These are phyloP conservation scores for Yponomeuta cagnagella DNA, from an alignment of 2,888 invertebrate genomes.

Conservation along the genomic window DNA sequence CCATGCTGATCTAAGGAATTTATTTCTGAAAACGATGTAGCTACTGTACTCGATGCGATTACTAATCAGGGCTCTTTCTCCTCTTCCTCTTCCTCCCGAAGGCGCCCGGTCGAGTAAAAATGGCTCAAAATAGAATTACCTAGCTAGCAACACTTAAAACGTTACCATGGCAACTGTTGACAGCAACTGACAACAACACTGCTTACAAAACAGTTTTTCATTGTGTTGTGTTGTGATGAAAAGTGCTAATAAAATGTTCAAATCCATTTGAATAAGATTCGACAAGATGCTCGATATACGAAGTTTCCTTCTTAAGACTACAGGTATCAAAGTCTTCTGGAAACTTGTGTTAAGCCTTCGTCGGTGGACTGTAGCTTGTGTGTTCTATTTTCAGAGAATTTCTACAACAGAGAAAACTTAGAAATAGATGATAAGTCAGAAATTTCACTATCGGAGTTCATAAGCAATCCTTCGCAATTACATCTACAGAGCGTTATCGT, in stretches of 20 bases:
- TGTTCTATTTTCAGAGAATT: constrained; percentile 42
- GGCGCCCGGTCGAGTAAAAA: too few relatives aligned
- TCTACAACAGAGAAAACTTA: constrained; percentile 37
- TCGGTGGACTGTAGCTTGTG: too few relatives aligned
- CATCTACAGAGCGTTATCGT: constrained; percentile 43
- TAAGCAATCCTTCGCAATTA: constrained; percentile 53
- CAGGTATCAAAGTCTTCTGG: constrained; percentile 4
- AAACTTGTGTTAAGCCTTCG: too few relatives aligned
- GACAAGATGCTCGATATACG: neutral
- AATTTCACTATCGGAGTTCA: constrained; percentile 51
- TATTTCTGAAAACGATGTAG: too few relatives aligned
- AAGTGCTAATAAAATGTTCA: neutral
- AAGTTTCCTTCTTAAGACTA: constrained; percentile 6
- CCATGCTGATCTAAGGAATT: too few relatives aligned
- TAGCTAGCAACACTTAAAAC: neutral
- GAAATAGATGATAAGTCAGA: constrained; percentile 40
- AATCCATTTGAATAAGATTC: neutral
- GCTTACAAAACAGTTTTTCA: neutral
- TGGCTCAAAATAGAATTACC: neutral
- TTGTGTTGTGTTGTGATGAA: neutral
- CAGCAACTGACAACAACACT: neutral
- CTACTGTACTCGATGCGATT: too few relatives aligned
- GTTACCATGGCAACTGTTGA: constrained; percentile 1
- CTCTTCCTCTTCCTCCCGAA: too few relatives aligned
- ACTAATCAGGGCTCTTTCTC: too few relatives aligned